Evolutionary conservation across 2,113 vertebrate genomes (phyloP).

Genomic region (Ammodytes dubius): DNA sequence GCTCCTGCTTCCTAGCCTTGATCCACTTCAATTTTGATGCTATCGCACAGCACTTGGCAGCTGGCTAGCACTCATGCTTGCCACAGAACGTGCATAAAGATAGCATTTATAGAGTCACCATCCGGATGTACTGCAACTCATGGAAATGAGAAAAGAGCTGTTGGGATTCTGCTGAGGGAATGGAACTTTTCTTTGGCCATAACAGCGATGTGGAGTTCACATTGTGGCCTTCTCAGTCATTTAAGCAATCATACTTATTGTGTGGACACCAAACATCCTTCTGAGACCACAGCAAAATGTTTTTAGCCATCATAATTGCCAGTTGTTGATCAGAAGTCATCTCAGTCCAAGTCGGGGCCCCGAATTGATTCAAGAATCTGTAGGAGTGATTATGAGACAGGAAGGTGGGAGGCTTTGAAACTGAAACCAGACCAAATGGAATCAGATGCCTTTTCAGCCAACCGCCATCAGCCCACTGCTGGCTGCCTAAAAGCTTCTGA

Average conservation of each 20-base stretch:
- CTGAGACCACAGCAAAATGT: slow-evolving; percentile 27
- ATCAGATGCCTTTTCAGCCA: slow-evolving; percentile 74
- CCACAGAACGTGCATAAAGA: slow-evolving; percentile 72
- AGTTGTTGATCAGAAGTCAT: slow-evolving; percentile 63
- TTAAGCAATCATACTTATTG: slow-evolving; percentile 52
- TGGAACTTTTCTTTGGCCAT: slow-evolving; percentile 28
- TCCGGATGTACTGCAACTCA: slow-evolving; percentile 50
- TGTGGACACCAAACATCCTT: slow-evolving; percentile 53
- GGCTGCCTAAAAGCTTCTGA: slow-evolving; percentile 70
- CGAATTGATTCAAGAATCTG: slow-evolving; percentile 68
- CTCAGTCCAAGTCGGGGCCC: slow-evolving; percentile 21
- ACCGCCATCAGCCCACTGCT: slow-evolving; percentile 71
- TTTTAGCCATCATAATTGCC: slow-evolving; percentile 30
- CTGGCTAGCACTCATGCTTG: slow-evolving; percentile 48
- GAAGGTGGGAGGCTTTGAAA: slow-evolving; percentile 82
- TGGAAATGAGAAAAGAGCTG: slow-evolving; percentile 30
- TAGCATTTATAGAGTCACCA: slow-evolving; percentile 72
- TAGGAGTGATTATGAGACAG: slow-evolving; percentile 78
- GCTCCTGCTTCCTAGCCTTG: slow-evolving; percentile 13
- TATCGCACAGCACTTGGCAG: slow-evolving; percentile 57
- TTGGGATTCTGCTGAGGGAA: slow-evolving; percentile 43
- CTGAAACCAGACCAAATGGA: slow-evolving; percentile 80
- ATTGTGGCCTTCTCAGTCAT: slow-evolving; percentile 37
- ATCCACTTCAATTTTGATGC: slow-evolving; percentile 40
- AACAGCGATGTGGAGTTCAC: slow-evolving; percentile 29